phyloP scores from a whole-genome alignment of 2,113 vertebrate species.

The Chlorocebus sabaeus region DNA sequence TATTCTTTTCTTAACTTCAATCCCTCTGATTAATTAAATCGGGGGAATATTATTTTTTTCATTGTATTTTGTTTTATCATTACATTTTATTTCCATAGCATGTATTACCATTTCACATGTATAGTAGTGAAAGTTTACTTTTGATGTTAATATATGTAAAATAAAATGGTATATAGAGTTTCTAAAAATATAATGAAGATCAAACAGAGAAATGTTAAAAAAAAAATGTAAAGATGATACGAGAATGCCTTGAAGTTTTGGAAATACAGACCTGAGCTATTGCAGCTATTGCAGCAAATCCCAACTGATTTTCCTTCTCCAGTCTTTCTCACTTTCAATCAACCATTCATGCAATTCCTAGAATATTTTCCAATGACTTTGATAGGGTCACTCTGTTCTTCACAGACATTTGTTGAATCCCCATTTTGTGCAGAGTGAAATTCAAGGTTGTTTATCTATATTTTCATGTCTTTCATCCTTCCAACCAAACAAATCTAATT shows the following conservation, averaged over 20 bases:
- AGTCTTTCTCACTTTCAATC: neutral
- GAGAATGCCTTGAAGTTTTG: constrained; percentile 5
- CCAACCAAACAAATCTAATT: neutral
- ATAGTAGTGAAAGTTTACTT: neutral
- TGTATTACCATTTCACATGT: neutral
- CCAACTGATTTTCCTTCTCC: neutral
- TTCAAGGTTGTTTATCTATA: neutral
- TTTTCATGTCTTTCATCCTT: neutral
- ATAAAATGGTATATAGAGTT: neutral
- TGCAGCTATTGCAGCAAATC: neutral
- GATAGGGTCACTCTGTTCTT: neutral
- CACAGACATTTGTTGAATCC: neutral
- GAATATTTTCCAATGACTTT: neutral
- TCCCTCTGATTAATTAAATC: neutral
- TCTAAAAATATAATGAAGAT: neutral
- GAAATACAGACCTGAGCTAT: neutral
- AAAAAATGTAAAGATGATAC: neutral
- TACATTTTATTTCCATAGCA: constrained; percentile 37
- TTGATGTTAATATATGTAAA: neutral
- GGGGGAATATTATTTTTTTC: neutral
- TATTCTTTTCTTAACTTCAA: neutral
- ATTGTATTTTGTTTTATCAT: neutral
- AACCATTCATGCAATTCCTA: neutral
- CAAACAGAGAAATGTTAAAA: neutral
- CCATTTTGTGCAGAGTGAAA: neutral